phyloP scores from a whole-genome alignment of 1,140 invertebrate species.

The Drosophila parabipectinata region DNA sequence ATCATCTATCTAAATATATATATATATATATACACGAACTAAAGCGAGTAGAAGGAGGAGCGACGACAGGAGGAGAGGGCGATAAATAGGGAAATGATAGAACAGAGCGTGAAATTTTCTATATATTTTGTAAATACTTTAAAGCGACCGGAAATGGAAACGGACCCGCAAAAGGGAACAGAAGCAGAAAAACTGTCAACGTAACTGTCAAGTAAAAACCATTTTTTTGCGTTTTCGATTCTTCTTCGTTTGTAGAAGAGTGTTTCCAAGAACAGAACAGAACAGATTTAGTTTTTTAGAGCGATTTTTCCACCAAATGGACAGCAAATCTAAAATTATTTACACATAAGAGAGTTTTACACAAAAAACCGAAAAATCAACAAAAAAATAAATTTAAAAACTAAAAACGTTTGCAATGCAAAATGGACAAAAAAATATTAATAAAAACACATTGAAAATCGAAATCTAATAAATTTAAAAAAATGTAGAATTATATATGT shows the following conservation, averaged over 20 bases:
- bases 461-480: constrained; percentile 37
- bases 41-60: constrained; percentile 1
- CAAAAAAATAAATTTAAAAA: constrained; percentile 5
- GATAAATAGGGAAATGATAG: constrained; percentile 2
- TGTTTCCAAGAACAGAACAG: background rate
- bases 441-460: constrained; percentile 26
- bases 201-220: constrained; percentile 4
- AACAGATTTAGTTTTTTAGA: constrained; percentile 11
- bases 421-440: constrained; percentile 13
- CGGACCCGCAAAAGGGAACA: background rate
- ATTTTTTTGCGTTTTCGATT: constrained; percentile 4
- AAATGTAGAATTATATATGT: constrained; percentile 43
- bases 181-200: background rate
- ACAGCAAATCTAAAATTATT: constrained; percentile 53
- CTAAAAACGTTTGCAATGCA: constrained; percentile 31
- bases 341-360: constrained; percentile 47
- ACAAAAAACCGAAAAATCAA: constrained; percentile 9
- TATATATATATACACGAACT: constrained; percentile 47
- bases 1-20: constrained; percentile 44
- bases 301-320: constrained; percentile 16
- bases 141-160: constrained; percentile 5
- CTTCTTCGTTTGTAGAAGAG: constrained; percentile 7
- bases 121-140: constrained; percentile 58
- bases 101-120: constrained; percentile 23
- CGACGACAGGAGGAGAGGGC: too few relatives aligned